Base-by-base conservation (phyloP, 2,113 vertebrate genomes). In the Lycocorax pyrrhopterus region DNA sequence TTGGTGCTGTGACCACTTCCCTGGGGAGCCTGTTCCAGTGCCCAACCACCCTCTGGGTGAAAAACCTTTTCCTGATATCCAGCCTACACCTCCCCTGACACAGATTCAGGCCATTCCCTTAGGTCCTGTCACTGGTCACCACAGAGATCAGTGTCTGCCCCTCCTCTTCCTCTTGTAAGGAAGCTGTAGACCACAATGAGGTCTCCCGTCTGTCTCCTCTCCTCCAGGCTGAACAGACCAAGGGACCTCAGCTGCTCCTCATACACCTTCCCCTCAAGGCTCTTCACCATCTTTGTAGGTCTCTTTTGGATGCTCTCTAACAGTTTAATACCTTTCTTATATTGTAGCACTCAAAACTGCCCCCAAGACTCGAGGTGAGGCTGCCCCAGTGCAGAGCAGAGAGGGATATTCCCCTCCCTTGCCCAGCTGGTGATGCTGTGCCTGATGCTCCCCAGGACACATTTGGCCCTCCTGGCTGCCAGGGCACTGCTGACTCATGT, bases 391-490 rank as follows among this genome's bases (percentile, higher is more conserved):
- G 1, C 32, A 76, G 62, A 37, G 37, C 32, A 67, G 35, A 43
- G 44, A 0, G 0, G 72, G 44, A 37, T 32, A 76, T 59, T 76
- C 35, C 13, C 59, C 26, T 76, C 44, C 27, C 37, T 37, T 59
- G 11, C 21, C 37, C 0, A 0, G 13, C 21, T 51, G 35, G 7
- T 0, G 0, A 4, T 67, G 52, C 35, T 51, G 62, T 1, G 4
- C 35, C 37, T 33, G 84, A 52, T 59, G 17, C 1, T 7, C 20
- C 11, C 11, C 32, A 21, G 52, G 53, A 27, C 37, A 27, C 1
- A 1, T 2, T 2, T 59, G 32, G 3, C 32, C 6, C 72, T 37
- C 22, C 84, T 29, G 63, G 33, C 33, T 77, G 37, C 37, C 44
- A 44, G 32, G 53, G 37, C 17, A 59, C 44, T 51, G 44, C 37